These are phyloP conservation scores for Apostichopus leukothele DNA, from an alignment of 53 echinoderm and acorn worm genomes.

Conservation along the genomic window DNA sequence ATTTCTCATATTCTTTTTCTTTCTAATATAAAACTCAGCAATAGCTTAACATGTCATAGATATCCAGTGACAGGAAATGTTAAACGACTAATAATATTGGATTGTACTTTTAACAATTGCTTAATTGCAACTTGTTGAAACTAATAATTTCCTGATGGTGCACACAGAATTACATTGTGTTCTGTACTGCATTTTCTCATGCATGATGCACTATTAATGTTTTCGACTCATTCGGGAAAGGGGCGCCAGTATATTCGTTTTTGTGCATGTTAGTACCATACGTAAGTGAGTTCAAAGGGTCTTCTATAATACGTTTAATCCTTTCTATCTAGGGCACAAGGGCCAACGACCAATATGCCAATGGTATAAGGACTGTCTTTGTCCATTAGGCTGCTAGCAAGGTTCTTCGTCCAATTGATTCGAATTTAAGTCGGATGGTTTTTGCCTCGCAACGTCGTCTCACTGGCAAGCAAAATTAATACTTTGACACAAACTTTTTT, in stretches of 20 bases:
- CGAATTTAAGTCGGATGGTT: too few species aligned
- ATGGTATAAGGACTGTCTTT: not conserved
- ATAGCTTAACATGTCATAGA: not conserved
- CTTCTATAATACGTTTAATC: not conserved
- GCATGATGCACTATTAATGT: too few species aligned
- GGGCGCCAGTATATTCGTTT: not conserved
- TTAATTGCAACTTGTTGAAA: conserved; percentile 7
- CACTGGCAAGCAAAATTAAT: too few species aligned
- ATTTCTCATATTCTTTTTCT: too few species aligned
- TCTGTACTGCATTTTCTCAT: not conserved
- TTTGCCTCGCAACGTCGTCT: too few species aligned
- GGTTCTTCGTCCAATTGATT: too few species aligned
- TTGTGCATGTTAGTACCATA: not conserved
- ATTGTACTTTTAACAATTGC: conserved; percentile 31
- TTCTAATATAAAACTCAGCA: too few species aligned
- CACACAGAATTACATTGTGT: not conserved
- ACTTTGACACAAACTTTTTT: too few species aligned
- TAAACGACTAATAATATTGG: not conserved
- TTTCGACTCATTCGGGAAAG: not conserved
- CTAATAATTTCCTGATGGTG: conserved; percentile 13
- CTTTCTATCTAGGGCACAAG: not conserved
- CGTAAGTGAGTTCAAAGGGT: not conserved
- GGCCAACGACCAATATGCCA: not conserved
- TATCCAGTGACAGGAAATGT: not conserved
- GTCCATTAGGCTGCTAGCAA: too few species aligned